phyloP scores from a whole-genome alignment of 2,888 invertebrate species.

The Phyllotreta striolata region DNA sequence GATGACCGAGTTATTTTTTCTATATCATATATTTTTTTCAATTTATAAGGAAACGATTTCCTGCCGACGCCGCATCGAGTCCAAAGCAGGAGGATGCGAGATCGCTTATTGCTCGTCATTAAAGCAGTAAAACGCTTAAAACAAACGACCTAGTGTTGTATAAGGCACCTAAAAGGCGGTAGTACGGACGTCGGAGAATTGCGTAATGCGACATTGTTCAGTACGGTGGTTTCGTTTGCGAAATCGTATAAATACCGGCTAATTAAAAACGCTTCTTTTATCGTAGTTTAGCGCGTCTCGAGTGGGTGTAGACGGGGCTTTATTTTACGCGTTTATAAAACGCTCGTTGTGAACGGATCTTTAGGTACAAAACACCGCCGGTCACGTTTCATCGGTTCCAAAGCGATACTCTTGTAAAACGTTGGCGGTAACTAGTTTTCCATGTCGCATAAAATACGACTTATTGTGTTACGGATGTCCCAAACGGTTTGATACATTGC shows the following conservation, averaged over 20 bases:
- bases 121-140: conserved; percentile 45
- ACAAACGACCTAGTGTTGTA: conserved; percentile 40
- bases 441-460: conserved; percentile 59
- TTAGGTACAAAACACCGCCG: no score
- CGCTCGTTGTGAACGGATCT: no score
- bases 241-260: neutral
- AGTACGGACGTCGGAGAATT: conserved; percentile 29
- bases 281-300: no score
- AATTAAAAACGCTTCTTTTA: conserved; percentile 1
- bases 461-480: conserved; percentile 59
- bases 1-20: conserved; percentile 35
- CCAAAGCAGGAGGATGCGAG: conserved; percentile 42
- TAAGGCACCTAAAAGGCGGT: conserved; percentile 32
- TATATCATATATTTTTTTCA: neutral
- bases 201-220: conserved; percentile 30
- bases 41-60: conserved; percentile 51
- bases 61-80: conserved; percentile 34
- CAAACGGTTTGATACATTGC: conserved; percentile 56
- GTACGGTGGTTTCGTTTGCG: no score
- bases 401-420: conserved; percentile 51
- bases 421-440: conserved; percentile 52
- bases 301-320: no score
- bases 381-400: conserved; percentile 33
- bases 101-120: conserved; percentile 44
- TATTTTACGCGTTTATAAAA: no score